phyloP scores from a whole-genome alignment of 2,113 vertebrate species.

The Mungos mungo region DNA sequence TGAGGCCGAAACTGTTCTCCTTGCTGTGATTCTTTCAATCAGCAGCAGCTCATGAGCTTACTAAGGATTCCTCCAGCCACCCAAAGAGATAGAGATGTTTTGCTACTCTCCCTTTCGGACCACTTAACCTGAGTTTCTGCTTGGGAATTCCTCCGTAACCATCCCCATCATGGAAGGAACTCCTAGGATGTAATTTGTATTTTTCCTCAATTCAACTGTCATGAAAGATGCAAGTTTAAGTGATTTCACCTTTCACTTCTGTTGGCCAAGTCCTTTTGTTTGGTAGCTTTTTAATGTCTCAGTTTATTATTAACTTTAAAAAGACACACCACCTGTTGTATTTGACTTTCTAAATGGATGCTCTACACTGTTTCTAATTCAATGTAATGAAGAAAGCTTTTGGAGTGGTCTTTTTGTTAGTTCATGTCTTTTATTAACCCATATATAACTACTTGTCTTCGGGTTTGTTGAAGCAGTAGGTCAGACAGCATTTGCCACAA shows the following conservation, averaged over 20 bases:
- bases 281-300: background rate
- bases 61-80: background rate
- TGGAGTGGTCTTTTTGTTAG: background rate
- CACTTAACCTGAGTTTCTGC: background rate
- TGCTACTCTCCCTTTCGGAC: background rate
- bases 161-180: background rate
- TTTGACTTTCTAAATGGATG: background rate
- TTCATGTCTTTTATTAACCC: too few relatives aligned
- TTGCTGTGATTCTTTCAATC: background rate
- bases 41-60: background rate
- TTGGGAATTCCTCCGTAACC: background rate
- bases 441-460: too few relatives aligned
- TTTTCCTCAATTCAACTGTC: background rate
- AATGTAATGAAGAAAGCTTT: background rate
- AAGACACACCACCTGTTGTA: background rate
- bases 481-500: too few relatives aligned
- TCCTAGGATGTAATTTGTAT: background rate
- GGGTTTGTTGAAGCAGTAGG: too few relatives aligned
- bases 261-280: background rate
- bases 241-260: background rate
- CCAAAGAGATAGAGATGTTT: background rate
- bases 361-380: background rate
- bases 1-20: background rate
- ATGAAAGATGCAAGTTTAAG: background rate
- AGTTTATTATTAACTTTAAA: background rate